A percentile compares a stretch with the other conserved stretches of the same genome.
Conservation (phyloP, 2,113 vertebrate species). For the Desmodus rotundus region DNA sequence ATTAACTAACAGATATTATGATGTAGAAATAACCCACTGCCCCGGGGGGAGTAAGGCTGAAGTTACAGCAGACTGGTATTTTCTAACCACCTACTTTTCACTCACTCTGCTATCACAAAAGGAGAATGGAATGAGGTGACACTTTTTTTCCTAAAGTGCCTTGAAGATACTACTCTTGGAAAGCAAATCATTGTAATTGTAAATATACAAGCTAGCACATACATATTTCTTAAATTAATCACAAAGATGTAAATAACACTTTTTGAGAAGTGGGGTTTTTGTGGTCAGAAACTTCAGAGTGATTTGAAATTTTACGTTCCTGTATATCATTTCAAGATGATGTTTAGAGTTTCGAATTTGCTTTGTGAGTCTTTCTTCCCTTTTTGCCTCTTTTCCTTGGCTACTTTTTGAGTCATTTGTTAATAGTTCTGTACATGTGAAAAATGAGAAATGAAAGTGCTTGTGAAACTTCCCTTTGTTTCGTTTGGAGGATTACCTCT, state of each 20-base stretch:
- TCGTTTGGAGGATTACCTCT: not conserved
- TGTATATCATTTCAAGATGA: not conserved
- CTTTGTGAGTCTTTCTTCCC: not conserved
- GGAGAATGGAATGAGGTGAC: slow-evolving; percentile 67
- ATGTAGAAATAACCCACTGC: slow-evolving; percentile 81
- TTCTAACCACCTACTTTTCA: slow-evolving; percentile 73
- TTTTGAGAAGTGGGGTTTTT: not conserved
- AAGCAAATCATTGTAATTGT: slow-evolving; percentile 34
- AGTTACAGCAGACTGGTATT: slow-evolving; percentile 74
- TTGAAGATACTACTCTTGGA: slow-evolving; percentile 58
- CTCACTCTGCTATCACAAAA: slow-evolving; percentile 67
- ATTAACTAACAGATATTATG: slow-evolving; percentile 84
- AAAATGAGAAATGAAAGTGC: not conserved
- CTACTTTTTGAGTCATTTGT: not conserved
- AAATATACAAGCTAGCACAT: not conserved
- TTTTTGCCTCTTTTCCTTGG: not conserved
- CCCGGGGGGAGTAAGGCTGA: slow-evolving; percentile 72
- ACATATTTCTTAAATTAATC: not conserved
- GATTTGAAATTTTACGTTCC: not conserved
- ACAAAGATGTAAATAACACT: not conserved
- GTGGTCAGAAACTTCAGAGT: not conserved
- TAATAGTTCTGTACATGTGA: not conserved
- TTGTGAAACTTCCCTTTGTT: not conserved
- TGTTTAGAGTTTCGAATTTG: not conserved
- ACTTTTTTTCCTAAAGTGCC: slow-evolving; percentile 49